Conservation (phyloP, 2,113 vertebrate genomes). For the Scalopus aquaticus region DNA sequence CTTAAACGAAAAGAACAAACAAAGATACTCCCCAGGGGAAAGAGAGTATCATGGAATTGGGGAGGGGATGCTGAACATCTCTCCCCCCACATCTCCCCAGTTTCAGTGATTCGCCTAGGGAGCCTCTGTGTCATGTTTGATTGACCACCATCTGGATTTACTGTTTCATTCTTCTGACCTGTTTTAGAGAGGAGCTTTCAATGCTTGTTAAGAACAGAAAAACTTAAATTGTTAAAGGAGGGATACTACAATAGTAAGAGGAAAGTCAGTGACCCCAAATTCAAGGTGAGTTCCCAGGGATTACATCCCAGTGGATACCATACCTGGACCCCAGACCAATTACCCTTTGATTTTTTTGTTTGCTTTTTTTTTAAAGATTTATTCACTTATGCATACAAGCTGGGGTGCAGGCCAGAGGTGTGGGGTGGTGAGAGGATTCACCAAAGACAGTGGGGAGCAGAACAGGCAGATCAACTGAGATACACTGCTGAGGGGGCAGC, state of each 20-base stretch:
- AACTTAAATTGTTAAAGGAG: background rate
- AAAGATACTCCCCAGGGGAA: background rate
- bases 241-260: background rate
- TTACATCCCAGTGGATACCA: accelerated
- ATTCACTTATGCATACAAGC: too few relatives aligned
- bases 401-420: too few relatives aligned
- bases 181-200: conserved; percentile 8
- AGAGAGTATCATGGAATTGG: background rate
- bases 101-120: accelerated
- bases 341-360: too few relatives aligned
- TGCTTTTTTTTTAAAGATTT: too few relatives aligned
- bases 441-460: too few relatives aligned
- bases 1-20: too few relatives aligned
- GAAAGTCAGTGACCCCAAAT: background rate
- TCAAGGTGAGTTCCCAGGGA: background rate
- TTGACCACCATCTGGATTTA: background rate
- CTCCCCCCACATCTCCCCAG: background rate
- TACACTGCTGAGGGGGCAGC: too few relatives aligned
- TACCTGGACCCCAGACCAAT: background rate
- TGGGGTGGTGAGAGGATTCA: too few relatives aligned
- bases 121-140: background rate
- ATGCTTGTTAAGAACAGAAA: background rate
- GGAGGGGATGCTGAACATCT: background rate
- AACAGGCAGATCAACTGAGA: too few relatives aligned
- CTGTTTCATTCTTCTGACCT: background rate